Evolutionary conservation across 2,888 invertebrate genomes (phyloP).

Genomic region (Aromia moschata): DNA sequence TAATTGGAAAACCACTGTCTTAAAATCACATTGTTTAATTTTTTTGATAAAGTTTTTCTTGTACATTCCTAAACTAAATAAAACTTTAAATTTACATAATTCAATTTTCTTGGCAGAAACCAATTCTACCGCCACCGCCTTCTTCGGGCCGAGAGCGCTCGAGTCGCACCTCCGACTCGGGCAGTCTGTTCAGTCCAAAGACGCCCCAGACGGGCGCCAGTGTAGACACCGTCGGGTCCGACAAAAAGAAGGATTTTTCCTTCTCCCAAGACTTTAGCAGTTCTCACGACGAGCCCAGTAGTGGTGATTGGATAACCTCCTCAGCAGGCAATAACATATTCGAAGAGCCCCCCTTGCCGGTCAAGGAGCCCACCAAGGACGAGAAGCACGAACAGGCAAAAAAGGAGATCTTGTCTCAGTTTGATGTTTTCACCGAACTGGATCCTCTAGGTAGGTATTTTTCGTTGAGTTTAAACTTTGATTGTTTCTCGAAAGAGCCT

Average conservation of each 20-base stretch:
- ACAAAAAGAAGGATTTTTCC: slow-evolving; percentile 53
- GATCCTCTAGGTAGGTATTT: slow-evolving; percentile 84
- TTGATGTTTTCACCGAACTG: slow-evolving; percentile 92
- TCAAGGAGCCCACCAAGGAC: slow-evolving; percentile 50
- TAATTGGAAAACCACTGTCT: no score
- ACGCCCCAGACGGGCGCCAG: slow-evolving; percentile 56
- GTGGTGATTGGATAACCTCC: slow-evolving; percentile 61
- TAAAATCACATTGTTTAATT: no score
- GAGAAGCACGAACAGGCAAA: slow-evolving; percentile 59
- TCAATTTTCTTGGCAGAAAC: slow-evolving; percentile 52
- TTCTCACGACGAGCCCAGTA: slow-evolving; percentile 56
- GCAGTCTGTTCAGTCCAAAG: slow-evolving; percentile 60
- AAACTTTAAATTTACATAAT: neutral
- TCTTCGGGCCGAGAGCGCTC: slow-evolving; percentile 53
- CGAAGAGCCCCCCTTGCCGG: slow-evolving; percentile 50
- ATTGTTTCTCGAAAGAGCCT: no score
- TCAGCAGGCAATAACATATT: slow-evolving; percentile 55
- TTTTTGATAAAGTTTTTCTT: no score
- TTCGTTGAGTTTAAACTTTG: neutral
- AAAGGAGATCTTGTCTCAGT: slow-evolving; percentile 63
- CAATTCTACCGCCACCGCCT: slow-evolving; percentile 55
- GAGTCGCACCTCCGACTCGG: slow-evolving; percentile 55
- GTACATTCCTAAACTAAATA: no score
- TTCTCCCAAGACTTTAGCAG: slow-evolving; percentile 51
- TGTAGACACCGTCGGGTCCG: slow-evolving; percentile 39